These are phyloP conservation scores for Mus minutoides DNA, from an alignment of 2,797 vertebrate species.

Conservation along the genomic window DNA sequence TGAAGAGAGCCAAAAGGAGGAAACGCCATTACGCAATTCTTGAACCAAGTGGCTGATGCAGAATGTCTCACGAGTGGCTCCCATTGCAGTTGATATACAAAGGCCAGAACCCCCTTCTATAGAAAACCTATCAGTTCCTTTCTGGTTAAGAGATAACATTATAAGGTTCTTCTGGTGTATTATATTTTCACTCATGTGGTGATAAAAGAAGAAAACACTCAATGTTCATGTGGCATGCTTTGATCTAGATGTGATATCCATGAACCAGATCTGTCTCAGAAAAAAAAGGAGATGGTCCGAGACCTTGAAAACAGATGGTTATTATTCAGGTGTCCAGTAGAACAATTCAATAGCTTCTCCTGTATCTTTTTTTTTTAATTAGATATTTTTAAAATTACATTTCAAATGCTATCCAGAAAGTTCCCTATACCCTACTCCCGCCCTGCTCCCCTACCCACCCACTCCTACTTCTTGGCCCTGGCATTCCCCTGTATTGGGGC, in stretches of 20 bases:
- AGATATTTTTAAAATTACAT: too few relatives aligned
- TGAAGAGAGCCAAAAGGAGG: slow-evolving; percentile 64
- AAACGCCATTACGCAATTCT: slow-evolving; percentile 49
- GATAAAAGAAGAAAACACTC: neutral
- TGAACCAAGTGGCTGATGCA: slow-evolving; percentile 36
- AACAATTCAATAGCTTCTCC: neutral
- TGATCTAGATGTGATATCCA: neutral
- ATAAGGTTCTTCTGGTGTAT: neutral
- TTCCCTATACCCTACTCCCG: too few relatives aligned
- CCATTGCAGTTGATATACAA: neutral
- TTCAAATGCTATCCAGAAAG: too few relatives aligned
- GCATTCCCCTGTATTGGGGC: too few relatives aligned
- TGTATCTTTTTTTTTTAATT: too few relatives aligned
- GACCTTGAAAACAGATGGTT: neutral
- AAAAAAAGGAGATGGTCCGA: neutral
- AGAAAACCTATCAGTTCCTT: slow-evolving; percentile 27
- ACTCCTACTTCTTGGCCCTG: too few relatives aligned
- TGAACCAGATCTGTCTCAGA: neutral
- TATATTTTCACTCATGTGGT: neutral
- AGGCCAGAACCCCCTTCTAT: slow-evolving; percentile 14
- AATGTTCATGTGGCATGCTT: neutral
- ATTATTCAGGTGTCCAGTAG: neutral
- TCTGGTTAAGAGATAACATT: neutral
- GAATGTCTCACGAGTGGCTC: slow-evolving; percentile 61
- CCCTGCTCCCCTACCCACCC: too few relatives aligned